Conservation (phyloP, 2,888 invertebrate genomes). For the Norana najaformis region DNA sequence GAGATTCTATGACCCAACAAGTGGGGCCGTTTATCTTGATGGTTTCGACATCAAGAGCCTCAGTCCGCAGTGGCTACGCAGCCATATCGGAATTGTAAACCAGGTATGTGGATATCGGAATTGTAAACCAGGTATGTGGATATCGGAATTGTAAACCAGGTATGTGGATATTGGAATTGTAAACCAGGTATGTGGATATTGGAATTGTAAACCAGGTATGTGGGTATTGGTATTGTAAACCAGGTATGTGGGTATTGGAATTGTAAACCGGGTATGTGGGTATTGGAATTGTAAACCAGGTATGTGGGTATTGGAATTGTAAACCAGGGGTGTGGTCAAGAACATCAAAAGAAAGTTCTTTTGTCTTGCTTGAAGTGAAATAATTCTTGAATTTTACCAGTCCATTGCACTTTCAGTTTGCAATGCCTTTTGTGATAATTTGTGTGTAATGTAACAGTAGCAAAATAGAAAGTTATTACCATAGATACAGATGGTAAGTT, state of each 20-base stretch:
- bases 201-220: constrained; percentile 83
- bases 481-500: neutral
- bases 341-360: neutral
- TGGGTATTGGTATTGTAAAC: constrained; percentile 85
- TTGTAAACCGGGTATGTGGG: constrained; percentile 81
- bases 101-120: constrained; percentile 70
- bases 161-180: constrained; percentile 83
- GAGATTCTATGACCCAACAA: constrained; percentile 60
- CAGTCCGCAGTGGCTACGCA: constrained; percentile 82
- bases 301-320: constrained; percentile 82
- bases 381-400: neutral
- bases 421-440: no score
- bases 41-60: constrained; percentile 75
- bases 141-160: constrained; percentile 87
- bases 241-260: constrained; percentile 82
- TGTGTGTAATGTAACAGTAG: no score
- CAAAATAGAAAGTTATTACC: neutral
- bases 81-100: constrained; percentile 84
- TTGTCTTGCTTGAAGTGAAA: neutral
- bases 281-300: constrained; percentile 87
- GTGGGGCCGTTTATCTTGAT: constrained; percentile 68
- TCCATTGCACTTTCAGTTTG: no score
- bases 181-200: constrained; percentile 80
- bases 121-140: no score
- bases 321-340: constrained; percentile 71